Evolutionary conservation across 2,888 invertebrate genomes (phyloP).

Genomic region (Cheilosia soror): DNA sequence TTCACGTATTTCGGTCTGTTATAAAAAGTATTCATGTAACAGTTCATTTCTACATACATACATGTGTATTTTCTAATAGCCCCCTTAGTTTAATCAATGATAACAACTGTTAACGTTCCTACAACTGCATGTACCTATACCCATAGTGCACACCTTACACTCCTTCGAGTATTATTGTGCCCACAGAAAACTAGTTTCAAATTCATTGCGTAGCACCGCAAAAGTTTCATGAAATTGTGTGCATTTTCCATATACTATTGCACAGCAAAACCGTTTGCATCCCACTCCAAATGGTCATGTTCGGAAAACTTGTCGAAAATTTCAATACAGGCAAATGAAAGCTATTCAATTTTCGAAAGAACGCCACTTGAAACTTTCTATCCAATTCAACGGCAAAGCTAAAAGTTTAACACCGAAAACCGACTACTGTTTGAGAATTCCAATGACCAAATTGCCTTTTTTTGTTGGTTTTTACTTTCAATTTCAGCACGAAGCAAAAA

Average conservation of each 20-base stretch:
- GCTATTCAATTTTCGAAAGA: constrained; percentile 54
- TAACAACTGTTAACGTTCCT: constrained; percentile 3
- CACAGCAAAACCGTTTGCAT: not conserved
- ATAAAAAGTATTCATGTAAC: no score
- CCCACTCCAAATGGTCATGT: constrained; percentile 5
- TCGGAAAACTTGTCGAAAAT: constrained; percentile 54
- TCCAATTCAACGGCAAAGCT: constrained; percentile 37
- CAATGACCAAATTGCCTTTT: constrained; percentile 19
- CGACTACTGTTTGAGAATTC: constrained; percentile 38
- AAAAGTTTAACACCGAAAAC: constrained; percentile 53
- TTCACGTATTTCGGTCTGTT: no score
- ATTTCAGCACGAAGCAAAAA: not conserved
- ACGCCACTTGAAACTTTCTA: constrained; percentile 67
- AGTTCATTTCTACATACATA: no score
- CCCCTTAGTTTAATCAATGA: constrained; percentile 17
- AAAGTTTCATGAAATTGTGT: constrained; percentile 6
- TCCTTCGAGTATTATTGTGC: not conserved
- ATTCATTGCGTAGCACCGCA: constrained; percentile 18
- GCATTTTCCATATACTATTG: not conserved
- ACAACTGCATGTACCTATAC: not conserved
- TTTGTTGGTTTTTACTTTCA: not conserved
- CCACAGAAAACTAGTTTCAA: constrained; percentile 38
- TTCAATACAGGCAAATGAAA: constrained; percentile 58
- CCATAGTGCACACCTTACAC: not conserved
- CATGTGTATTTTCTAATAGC: not conserved